A percentile compares a stretch with the other conserved stretches of the same genome.
These are phyloP conservation scores for Benitochromis conjunctus DNA, from an alignment of 2,113 vertebrate species.

Conservation along the genomic window DNA sequence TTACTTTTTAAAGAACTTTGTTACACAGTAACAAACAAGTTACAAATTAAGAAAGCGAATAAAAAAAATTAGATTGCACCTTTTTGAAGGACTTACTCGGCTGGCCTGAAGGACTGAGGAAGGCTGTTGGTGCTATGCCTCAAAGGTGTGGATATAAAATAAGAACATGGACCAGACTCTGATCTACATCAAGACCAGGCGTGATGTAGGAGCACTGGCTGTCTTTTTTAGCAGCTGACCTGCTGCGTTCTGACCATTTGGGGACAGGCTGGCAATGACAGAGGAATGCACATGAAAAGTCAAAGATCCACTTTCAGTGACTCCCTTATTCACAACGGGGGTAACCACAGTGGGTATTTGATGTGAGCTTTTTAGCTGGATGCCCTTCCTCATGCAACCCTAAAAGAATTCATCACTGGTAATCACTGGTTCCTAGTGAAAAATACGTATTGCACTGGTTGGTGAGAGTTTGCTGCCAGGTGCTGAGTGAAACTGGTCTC, in stretches of 20 bases:
- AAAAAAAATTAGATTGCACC: accelerated
- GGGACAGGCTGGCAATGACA: background rate
- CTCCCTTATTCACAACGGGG: background rate
- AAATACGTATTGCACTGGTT: background rate
- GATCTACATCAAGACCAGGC: too few relatives aligned
- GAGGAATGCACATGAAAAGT: background rate
- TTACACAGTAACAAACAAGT: background rate
- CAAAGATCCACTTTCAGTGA: background rate
- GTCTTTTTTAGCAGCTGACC: too few relatives aligned
- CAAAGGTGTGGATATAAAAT: background rate
- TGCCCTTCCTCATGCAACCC: background rate
- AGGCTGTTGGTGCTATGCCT: accelerated
- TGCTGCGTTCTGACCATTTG: background rate
- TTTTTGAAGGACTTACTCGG: background rate
- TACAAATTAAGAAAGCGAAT: background rate
- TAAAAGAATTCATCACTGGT: background rate
- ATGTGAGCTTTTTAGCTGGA: background rate
- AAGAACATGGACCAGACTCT: background rate
- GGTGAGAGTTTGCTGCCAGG: background rate
- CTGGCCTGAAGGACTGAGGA: background rate
- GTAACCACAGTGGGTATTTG: background rate
- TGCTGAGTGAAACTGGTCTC: background rate
- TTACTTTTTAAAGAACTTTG: background rate
- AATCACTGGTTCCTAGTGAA: background rate
- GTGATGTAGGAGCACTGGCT: too few relatives aligned